Evolutionary conservation across 2,797 vertebrate genomes (phyloP), one percentile per base, ranked within the genome.

Genomic region (Centropyge bicolor): DNA sequence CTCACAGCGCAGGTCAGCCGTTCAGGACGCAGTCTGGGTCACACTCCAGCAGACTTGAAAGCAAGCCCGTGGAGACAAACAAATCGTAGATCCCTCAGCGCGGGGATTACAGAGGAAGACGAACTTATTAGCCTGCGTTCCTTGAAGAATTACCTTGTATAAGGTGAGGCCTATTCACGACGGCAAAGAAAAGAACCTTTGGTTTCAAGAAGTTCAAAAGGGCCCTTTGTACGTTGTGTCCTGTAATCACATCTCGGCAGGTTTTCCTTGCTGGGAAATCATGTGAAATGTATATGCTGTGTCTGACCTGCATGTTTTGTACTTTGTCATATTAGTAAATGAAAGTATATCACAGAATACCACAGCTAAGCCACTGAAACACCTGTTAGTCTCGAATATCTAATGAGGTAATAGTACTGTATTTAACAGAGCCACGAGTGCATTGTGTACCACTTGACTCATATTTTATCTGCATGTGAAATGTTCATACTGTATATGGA

Each of bases 1-100:
- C 74, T 89, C 80, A 57, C 67, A 75, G 82, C 36, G 35, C 83
- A 87, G 85, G 83, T 89, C 87, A 86, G 69, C 67, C 81, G 17
- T 89, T 91, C 81, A 84, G 85, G 87, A 78, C 84, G 78, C 68
- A 70, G 83, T 83, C 76, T 80, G 81, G 70, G 84, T 89, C 87
- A 88, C 81, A 82, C 82, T 86, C 56, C 43, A 55, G 40, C 75
- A 88, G 80, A 92, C 90, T 83, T 81, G 72, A 88, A 76, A 85
- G 76, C 31, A 78, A 90, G 80, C 71, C 27, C 9, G 43, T 59
- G 75, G 80, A 85, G 82, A 83, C 54, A 70, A 78, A 85, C 51
- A 77, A 79, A 76, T 73, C 1, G 1, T 51, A 56, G 71, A 75
- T 83, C 56, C 70, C 54, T 74, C 52, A 14, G 45, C 70, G 51